These are phyloP conservation scores for Gymnothorax javanicus DNA, from an alignment of 2,797 vertebrate genomes.

Conservation along the genomic window DNA sequence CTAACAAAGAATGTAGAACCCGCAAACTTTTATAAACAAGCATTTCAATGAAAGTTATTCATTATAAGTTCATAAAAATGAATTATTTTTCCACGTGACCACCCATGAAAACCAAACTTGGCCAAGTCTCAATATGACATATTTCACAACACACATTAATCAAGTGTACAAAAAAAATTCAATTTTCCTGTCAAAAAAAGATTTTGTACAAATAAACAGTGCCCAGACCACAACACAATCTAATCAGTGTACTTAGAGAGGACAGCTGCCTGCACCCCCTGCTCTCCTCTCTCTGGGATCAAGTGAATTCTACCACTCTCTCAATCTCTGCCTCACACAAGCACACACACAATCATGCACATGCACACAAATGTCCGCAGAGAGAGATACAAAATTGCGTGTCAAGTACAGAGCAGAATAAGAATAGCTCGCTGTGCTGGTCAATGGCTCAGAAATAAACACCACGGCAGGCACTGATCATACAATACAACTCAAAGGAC, in stretches of 20 bases:
- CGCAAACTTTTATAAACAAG: neutral
- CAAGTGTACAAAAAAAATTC: neutral
- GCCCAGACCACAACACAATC: neutral
- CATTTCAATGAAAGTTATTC: neutral
- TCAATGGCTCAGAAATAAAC: too few relatives aligned
- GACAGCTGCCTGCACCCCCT: neutral
- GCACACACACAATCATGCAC: neutral
- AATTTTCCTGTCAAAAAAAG: neutral
- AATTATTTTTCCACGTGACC: neutral
- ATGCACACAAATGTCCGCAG: neutral
- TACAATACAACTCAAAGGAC: too few relatives aligned
- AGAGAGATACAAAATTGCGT: neutral
- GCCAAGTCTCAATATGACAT: neutral
- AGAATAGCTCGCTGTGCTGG: too few relatives aligned
- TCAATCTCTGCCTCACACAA: neutral
- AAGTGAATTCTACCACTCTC: neutral
- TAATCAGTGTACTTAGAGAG: neutral
- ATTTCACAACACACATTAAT: conserved; percentile 4
- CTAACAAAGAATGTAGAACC: neutral
- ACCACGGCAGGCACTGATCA: too few relatives aligned
- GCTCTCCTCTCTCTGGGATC: neutral
- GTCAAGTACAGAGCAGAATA: too few relatives aligned
- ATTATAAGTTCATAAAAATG: neutral
- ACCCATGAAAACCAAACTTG: neutral
- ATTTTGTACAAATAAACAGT: neutral